Base-by-base conservation (phyloP, 2,888 invertebrate species). In the Deroplatys truncata region DNA sequence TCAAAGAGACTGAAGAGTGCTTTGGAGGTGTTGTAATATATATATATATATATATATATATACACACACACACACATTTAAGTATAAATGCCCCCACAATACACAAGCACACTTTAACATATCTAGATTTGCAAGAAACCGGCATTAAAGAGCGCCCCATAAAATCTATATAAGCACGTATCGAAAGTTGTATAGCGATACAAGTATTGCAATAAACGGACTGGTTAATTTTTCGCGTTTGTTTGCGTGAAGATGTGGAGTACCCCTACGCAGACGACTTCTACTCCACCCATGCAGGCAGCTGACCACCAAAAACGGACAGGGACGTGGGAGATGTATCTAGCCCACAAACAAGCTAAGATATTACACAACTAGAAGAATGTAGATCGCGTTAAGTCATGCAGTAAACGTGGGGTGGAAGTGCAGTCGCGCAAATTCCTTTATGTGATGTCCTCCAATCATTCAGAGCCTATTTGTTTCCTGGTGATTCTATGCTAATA, bases 241-340 rank as follows among this genome's bases (percentile, higher is more conserved):
- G 20, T 72, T 72, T 72, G 56, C 20, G 56, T 72, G 56, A 72
- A 72, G 56, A 72, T 72, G 56, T 72, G 20, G 20, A 20, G 16
- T 72, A 20, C 56, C 56, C 56, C 56, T 72, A 72, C 56, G 56
- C 56, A 72, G 16, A 1, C 56, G 25, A 72, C 20, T 72, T 72
- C 56, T 20, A 72, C 83, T 87, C 13, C 28, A n/a, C 82, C 43
- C 35, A 87, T 43, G 83, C 43, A 43, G 43, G 43, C 43, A 43
- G 87, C 28, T 83, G 87, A 87, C 83, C 87, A 87, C 87, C 87
- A 87, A 87, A 87, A 56, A 82, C 28, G 87, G 83, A 29, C n/a
- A 82, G 25, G 43, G 10, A 83, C 87, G 87, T 83, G 83, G 87
- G 87, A 87, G 82, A 87, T 28, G 31, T 25, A 35, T 28, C 86